A percentile compares a stretch with the other conserved stretches of the same genome.
Conservation (phyloP, 1,140 invertebrate genomes). For the Drosophila sp. region DNA sequence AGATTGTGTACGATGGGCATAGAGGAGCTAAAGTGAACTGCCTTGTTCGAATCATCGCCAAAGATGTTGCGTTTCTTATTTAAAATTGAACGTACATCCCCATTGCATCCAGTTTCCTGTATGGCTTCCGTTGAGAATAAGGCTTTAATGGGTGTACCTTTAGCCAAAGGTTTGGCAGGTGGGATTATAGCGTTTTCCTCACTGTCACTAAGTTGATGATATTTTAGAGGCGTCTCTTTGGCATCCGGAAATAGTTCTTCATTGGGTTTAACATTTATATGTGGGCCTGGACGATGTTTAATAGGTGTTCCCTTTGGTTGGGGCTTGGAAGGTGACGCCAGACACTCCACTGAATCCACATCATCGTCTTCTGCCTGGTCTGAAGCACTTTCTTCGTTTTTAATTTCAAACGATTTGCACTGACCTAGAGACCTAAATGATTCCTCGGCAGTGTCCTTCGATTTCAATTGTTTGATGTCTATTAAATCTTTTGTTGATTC, state of each 20-base stretch:
- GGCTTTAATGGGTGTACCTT: slow-evolving; percentile 42
- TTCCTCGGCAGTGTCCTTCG: background rate
- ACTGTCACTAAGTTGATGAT: slow-evolving; percentile 14
- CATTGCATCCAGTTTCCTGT: slow-evolving; percentile 6
- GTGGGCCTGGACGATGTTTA: slow-evolving; percentile 11
- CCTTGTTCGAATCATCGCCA: slow-evolving; percentile 46
- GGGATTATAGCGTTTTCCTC: background rate
- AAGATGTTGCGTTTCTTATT: slow-evolving; percentile 54
- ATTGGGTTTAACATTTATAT: slow-evolving; percentile 45
- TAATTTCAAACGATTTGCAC: background rate
- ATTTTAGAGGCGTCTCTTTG: slow-evolving; percentile 29
- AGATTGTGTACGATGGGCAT: slow-evolving; percentile 57
- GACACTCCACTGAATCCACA: background rate
- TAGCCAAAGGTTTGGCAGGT: slow-evolving; percentile 42
- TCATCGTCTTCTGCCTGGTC: slow-evolving; percentile 15
- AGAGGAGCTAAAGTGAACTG: slow-evolving; percentile 56
- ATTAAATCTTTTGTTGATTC: background rate
- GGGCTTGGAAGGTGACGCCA: slow-evolving; percentile 21
- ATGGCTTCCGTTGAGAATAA: background rate
- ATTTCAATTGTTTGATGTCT: background rate
- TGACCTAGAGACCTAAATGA: background rate
- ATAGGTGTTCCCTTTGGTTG: slow-evolving; percentile 45
- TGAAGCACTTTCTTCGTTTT: slow-evolving; percentile 9
- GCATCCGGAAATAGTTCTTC: slow-evolving; percentile 28
- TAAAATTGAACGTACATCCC: slow-evolving; percentile 63